Conservation (phyloP, 2,113 vertebrate species). For the Leptocoma aspasia region DNA sequence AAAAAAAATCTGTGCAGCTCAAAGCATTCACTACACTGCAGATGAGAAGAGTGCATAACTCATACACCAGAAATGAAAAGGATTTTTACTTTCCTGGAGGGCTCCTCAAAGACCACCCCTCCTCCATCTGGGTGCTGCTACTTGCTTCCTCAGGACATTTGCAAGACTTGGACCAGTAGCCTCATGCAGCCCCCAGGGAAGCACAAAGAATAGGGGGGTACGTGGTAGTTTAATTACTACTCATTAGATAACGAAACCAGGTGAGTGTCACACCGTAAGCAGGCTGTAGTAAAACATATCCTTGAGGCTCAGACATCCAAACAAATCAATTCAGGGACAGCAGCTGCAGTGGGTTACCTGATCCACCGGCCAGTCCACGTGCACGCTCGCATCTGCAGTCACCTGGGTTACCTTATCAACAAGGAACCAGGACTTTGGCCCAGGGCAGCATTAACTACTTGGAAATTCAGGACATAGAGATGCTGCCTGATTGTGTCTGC, state of each 20-base stretch:
- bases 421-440: background rate
- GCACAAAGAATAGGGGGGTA: fast-evolving
- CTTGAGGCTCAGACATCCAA: background rate
- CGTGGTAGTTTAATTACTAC: background rate
- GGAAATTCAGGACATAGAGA: background rate
- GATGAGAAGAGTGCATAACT: background rate
- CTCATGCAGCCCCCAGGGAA: background rate
- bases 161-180: background rate
- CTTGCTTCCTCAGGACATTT: background rate
- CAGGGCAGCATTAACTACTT: background rate
- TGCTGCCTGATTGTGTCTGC: background rate
- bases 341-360: background rate
- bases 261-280: background rate
- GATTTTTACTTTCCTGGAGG: background rate
- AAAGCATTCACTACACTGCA: background rate
- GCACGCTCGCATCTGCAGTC: background rate
- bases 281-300: background rate
- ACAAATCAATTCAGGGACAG: background rate
- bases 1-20: background rate
- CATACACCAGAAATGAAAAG: background rate
- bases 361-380: background rate
- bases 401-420: background rate
- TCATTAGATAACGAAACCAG: background rate
- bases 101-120: background rate
- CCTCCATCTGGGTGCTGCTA: background rate